A percentile compares a stretch with the other conserved stretches of the same genome.
These are phyloP conservation scores for Athrips mouffetella DNA, from an alignment of 2,888 invertebrate genomes.

Conservation along the genomic window DNA sequence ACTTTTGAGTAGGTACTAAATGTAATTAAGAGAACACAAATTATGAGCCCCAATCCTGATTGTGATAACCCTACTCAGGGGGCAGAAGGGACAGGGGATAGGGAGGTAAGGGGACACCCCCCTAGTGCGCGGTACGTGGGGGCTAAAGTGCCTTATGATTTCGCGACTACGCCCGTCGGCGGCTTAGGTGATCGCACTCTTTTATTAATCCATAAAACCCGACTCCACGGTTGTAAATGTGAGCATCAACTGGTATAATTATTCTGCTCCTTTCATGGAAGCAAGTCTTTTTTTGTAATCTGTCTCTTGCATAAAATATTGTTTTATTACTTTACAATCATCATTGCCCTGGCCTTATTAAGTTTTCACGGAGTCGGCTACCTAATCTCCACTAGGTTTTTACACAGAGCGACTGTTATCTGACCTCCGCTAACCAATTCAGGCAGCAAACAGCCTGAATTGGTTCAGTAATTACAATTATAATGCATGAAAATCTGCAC, in stretches of 20 bases:
- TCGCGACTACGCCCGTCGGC: conserved; percentile 40
- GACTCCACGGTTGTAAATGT: conserved; percentile 37
- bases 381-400: too few species aligned
- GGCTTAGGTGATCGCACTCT: conserved; percentile 41
- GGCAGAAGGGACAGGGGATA: conserved; percentile 5
- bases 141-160: conserved; percentile 66
- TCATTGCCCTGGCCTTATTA: too few species aligned
- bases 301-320: neutral
- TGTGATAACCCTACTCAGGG: neutral
- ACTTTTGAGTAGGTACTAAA: too few species aligned
- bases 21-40: too few species aligned
- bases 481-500: too few species aligned
- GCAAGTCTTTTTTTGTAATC: neutral
- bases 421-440: too few species aligned
- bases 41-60: too few species aligned
- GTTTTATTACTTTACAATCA: too few species aligned
- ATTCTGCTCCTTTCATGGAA: neutral
- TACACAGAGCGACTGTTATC: too few species aligned
- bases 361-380: too few species aligned
- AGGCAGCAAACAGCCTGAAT: too few species aligned
- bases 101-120: conserved; percentile 16
- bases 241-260: conserved; percentile 34
- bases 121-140: conserved; percentile 46
- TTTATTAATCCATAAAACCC: conserved; percentile 60
- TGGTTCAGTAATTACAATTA: too few species aligned